Evolutionary conservation across 2,797 vertebrate genomes (phyloP).

Genomic region (Discoglossus pictus): DNA sequence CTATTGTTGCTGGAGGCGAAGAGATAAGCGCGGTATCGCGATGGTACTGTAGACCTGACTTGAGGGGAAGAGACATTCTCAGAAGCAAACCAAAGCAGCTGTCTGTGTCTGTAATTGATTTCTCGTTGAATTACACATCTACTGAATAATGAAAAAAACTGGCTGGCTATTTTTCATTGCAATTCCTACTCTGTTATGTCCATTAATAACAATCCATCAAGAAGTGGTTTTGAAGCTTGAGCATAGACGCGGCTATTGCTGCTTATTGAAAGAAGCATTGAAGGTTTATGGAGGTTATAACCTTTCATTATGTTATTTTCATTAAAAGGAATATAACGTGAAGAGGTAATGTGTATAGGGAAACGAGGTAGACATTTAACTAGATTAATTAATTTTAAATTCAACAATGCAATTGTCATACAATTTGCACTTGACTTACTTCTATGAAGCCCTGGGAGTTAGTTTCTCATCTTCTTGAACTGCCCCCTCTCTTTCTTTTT

Average conservation of each 20-base stretch:
- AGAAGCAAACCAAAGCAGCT: constrained; percentile 9
- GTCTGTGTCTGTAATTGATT: constrained; percentile 37
- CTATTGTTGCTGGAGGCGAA: constrained; percentile 1
- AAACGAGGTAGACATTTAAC: no score
- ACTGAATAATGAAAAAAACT: constrained; percentile 26
- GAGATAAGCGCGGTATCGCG: constrained; percentile 35
- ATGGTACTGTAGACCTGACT: constrained; percentile 21
- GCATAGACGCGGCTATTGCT: neutral
- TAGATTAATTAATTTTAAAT: no score
- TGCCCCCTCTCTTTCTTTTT: no score
- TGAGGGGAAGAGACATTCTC: constrained; percentile 18
- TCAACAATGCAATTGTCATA: no score
- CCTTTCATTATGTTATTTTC: no score
- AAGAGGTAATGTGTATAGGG: no score
- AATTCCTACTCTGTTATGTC: constrained; percentile 22
- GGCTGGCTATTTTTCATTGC: constrained; percentile 13
- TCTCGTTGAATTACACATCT: constrained; percentile 28
- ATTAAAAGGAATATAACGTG: no score
- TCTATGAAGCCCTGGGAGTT: no score
- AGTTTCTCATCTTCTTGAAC: no score
- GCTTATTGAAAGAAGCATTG: neutral
- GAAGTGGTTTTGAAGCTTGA: constrained; percentile 16
- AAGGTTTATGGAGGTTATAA: no score
- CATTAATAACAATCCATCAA: constrained; percentile 27
- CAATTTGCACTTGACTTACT: no score